phyloP scores from a whole-genome alignment of 1,140 invertebrate genomes.

The Aplysia californica region DNA sequence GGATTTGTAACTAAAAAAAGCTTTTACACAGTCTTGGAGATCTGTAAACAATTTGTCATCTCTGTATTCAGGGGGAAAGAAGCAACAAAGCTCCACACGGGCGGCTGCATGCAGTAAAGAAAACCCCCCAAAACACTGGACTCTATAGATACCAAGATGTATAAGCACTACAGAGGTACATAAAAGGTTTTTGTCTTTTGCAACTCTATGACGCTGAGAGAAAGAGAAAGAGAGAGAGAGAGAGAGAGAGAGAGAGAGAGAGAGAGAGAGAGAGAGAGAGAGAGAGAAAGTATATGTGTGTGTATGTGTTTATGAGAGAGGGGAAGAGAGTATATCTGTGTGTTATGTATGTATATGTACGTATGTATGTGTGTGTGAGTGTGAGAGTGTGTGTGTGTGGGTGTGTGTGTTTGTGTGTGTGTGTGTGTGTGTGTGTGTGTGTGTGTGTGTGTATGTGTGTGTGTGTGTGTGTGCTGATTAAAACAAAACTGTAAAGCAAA shows the following conservation, averaged over 20 bases:
- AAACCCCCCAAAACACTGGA: not conserved
- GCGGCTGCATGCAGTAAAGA: not conserved
- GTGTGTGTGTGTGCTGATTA: too few species aligned
- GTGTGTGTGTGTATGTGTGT: too few species aligned
- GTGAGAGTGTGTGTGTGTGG: too few species aligned
- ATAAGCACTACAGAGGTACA: not conserved
- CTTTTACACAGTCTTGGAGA: too few species aligned
- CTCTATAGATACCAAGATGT: not conserved
- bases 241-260: not conserved
- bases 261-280: not conserved
- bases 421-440: not conserved
- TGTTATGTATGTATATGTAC: too few species aligned
- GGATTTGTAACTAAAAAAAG: too few species aligned
- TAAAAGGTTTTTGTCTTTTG: not conserved
- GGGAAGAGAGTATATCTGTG: too few species aligned
- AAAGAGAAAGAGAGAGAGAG: slow-evolving; percentile 20
- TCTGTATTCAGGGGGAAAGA: not conserved
- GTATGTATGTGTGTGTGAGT: not conserved
- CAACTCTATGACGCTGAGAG: slow-evolving; percentile 2
- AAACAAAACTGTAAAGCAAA: too few species aligned
- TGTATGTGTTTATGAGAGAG: too few species aligned
- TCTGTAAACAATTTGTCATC: too few species aligned
- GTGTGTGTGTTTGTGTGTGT: too few species aligned
- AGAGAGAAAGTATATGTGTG: too few species aligned
- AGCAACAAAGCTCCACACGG: not conserved